A percentile compares a stretch with the other conserved stretches of the same genome.
Evolutionary conservation across 2,797 vertebrate species (phyloP).

Genomic region (Xiphorhynchus erythropygius): DNA sequence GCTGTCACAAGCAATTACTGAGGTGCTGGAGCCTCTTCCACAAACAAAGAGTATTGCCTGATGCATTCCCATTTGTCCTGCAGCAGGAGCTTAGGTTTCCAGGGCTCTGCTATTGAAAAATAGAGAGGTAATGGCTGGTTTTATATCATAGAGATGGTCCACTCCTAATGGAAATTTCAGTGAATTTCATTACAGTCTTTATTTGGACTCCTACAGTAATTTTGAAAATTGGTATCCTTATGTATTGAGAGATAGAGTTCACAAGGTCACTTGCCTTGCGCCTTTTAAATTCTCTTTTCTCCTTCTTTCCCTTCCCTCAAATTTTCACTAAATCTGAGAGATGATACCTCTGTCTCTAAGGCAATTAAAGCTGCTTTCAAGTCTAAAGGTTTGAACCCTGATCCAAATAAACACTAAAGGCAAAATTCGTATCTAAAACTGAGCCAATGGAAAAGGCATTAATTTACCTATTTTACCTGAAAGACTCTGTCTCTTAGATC

Average conservation of each 20-base stretch:
- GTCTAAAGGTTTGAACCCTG: not conserved
- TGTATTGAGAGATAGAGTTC: not conserved
- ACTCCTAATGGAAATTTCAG: not conserved
- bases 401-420: not conserved
- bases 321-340: not conserved
- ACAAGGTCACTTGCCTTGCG: not conserved
- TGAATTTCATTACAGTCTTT: not conserved
- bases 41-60: accelerated
- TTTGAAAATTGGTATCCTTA: not conserved
- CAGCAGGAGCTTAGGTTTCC: not conserved
- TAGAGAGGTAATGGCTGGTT: not conserved
- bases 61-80: not conserved
- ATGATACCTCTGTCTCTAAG: not conserved
- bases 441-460: not conserved
- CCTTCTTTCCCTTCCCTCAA: not conserved
- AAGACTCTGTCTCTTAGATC: not conserved
- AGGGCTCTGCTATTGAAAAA: not conserved
- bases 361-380: not conserved
- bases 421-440: not conserved
- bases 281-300: not conserved
- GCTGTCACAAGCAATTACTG: not conserved
- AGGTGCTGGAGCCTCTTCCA: not conserved
- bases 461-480: not conserved
- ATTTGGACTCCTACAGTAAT: not conserved
- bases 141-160: not conserved